Evolutionary conservation across 2,888 invertebrate species (phyloP).

Genomic region (Trichogramma evanescens): DNA sequence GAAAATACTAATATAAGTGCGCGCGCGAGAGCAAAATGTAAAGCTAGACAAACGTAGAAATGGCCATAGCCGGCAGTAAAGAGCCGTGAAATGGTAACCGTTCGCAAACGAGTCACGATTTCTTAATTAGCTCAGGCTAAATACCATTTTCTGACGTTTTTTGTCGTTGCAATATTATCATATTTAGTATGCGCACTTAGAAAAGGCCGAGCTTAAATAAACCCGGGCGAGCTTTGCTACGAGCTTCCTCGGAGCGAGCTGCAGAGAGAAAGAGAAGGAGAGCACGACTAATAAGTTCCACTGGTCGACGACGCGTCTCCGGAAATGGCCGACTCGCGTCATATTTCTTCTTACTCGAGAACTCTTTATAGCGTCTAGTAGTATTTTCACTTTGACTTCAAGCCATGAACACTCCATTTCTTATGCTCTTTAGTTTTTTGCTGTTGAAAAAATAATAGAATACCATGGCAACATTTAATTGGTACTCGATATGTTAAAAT

Average conservation of each 20-base stretch:
- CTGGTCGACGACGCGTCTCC: slow-evolving; percentile 32
- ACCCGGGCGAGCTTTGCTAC: slow-evolving; percentile 24
- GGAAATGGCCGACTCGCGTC: slow-evolving; percentile 28
- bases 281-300: slow-evolving; percentile 44
- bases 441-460: too few relatives aligned
- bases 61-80: slow-evolving; percentile 10
- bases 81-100: slow-evolving; percentile 38
- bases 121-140: slow-evolving; percentile 46
- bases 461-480: too few relatives aligned
- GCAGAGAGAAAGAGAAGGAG: neutral
- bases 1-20: slow-evolving; percentile 26
- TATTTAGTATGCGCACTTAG: slow-evolving; percentile 48
- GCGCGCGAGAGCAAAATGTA: slow-evolving; percentile 16
- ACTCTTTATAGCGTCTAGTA: slow-evolving; percentile 28
- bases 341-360: slow-evolving; percentile 33
- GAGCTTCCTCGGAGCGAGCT: slow-evolving; percentile 28
- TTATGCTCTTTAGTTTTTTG: too few relatives aligned
- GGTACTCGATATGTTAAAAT: too few relatives aligned
- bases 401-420: neutral
- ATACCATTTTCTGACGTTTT: slow-evolving; percentile 44
- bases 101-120: slow-evolving; percentile 48
- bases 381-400: slow-evolving; percentile 6
- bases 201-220: slow-evolving; percentile 44
- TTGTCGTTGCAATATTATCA: slow-evolving; percentile 47
- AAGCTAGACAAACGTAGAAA: slow-evolving; percentile 1